Base-by-base conservation (phyloP, 1,140 invertebrate species). In the Tribolium madens region DNA sequence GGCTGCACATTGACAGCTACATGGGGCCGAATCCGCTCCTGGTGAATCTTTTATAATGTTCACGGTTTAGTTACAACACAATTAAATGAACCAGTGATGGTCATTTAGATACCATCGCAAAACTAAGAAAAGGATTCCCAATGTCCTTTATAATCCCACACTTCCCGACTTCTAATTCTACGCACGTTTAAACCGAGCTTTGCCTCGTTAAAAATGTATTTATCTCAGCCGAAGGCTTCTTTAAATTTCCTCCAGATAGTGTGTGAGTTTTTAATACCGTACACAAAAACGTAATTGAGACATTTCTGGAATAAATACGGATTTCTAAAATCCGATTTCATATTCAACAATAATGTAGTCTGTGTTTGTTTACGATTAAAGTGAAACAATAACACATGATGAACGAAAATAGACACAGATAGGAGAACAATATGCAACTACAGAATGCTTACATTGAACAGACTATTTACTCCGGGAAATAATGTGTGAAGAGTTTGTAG, bases 1-100 rank as follows among this genome's bases (percentile, higher is more conserved):
- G 33, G 69, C 52, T 36, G 71, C 47, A 73, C 64, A 72, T 73
- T 77, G 76, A 48, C 76, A 76, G 73, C 46, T 50, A 48, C 64
- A 75, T 3, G 21, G 33, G 33, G 57, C 57, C 10, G 31, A 13
- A 64, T 14, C 57, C 26, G n/a, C n/a, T 14, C 26, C n/a, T 26
- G 13, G 9, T 64, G 57, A 64, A 64, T 64, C 26, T 64, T 64
- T 64, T 64, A 64, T 64, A 9, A 42, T 26, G n/a, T 64, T 33
- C 57, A 21, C 48, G 52, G 18, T 1, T 57, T 57, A 9, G 52
- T 57, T 57, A 57, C 57, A 64, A n/a, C 17, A 4, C 3, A 64
- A 64, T 64, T 64, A 64, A 64, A 26, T 26, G 17, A 26, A 17
- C 10, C 31, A 14, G n/a, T 48, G 33, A 64, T 17, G n/a, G 42